Conservation (phyloP, 1,140 invertebrate species). For the Heliconius melpomene region DNA sequence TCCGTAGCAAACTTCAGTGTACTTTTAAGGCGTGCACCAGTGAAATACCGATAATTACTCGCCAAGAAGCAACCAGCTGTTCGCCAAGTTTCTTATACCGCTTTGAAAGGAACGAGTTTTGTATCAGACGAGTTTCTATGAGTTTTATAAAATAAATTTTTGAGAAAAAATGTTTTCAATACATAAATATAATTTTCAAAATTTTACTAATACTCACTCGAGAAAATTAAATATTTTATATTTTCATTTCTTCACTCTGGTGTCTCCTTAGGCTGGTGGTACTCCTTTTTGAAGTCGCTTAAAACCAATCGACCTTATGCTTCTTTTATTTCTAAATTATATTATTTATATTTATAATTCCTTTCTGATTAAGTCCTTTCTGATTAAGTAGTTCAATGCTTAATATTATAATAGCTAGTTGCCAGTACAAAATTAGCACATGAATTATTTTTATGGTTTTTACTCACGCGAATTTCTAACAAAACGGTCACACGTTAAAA, state of each 20-base stretch:
- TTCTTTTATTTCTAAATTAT: too few relatives aligned
- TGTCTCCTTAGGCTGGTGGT: too few relatives aligned
- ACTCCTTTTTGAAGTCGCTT: too few relatives aligned
- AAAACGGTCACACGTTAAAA: neutral
- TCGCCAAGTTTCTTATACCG: conserved; percentile 57
- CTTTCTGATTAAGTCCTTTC: neutral
- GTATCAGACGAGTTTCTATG: conserved; percentile 3
- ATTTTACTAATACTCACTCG: too few relatives aligned
- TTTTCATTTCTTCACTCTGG: too few relatives aligned
- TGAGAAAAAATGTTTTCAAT: neutral
- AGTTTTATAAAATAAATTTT: neutral
- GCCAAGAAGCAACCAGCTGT: conserved; percentile 60
- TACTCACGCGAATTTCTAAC: conserved; percentile 1
- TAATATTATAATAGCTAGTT: neutral
- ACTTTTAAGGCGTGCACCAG: conserved; percentile 51
- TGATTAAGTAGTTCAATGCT: neutral
- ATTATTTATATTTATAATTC: neutral
- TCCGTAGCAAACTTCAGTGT: conserved; percentile 43
- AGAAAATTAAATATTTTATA: too few relatives aligned
- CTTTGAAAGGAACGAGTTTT: conserved; percentile 55
- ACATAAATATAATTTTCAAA: too few relatives aligned
- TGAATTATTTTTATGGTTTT: neutral
- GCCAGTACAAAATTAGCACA: neutral
- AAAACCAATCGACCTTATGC: too few relatives aligned
- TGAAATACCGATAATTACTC: conserved; percentile 70